phyloP scores from a whole-genome alignment of 2,797 vertebrate species.

The Eupleurogrammus muticus region DNA sequence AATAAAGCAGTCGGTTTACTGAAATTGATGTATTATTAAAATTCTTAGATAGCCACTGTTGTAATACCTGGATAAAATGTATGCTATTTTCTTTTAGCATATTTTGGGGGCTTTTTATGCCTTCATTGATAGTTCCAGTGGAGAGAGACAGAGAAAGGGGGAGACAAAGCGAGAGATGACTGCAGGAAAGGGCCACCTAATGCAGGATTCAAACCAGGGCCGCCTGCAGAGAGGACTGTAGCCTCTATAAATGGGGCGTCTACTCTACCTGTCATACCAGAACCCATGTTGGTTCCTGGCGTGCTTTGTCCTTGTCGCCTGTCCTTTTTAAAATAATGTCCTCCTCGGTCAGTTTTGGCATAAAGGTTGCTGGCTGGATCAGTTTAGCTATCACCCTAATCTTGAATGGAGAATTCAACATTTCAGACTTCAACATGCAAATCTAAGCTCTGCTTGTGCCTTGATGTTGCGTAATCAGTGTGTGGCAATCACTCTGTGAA shows the following conservation, averaged over 20 bases:
- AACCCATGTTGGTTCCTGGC: neutral
- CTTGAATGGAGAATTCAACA: neutral
- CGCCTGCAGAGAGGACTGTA: too few species aligned
- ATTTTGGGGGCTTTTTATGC: too few species aligned
- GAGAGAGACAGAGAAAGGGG: too few species aligned
- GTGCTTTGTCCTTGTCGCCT: neutral
- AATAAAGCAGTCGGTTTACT: neutral
- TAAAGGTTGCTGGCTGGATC: neutral
- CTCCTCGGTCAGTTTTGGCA: neutral
- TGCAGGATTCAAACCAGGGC: too few species aligned
- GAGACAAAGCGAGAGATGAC: too few species aligned
- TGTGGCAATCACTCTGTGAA: constrained; percentile 17
- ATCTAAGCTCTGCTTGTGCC: constrained; percentile 1
- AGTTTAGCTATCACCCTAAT: neutral
- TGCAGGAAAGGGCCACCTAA: too few species aligned
- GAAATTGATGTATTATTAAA: too few species aligned
- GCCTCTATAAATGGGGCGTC: too few species aligned
- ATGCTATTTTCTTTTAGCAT: neutral
- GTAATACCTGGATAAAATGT: neutral
- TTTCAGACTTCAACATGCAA: constrained; percentile 1
- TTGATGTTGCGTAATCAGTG: constrained; percentile 18
- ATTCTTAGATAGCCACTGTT: neutral
- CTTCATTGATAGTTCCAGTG: too few species aligned
- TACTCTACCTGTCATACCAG: too few species aligned
- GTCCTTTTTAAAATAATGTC: neutral